Evolutionary conservation across 2,888 invertebrate genomes (phyloP).

Genomic region (Cephus spinipes): DNA sequence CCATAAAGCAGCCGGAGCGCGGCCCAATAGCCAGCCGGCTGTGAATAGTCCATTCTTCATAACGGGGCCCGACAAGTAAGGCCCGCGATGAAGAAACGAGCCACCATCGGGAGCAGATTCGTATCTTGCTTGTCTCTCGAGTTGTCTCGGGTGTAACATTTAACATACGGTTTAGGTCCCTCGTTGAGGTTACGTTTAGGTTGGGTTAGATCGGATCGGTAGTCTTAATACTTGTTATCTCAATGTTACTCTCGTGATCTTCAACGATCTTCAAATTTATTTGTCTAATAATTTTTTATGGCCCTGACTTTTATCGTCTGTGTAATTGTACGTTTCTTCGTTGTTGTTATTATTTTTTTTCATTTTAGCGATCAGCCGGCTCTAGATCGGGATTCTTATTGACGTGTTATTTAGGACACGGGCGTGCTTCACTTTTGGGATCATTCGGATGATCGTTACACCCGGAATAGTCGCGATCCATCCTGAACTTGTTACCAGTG

Average conservation of each 20-base stretch:
- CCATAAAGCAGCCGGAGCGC: not conserved
- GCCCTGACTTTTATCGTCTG: not conserved
- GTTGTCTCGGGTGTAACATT: not conserved
- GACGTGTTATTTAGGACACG: not conserved
- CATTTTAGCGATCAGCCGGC: not conserved
- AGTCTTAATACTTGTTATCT: not conserved
- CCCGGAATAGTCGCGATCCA: not conserved
- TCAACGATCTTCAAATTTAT: not conserved
- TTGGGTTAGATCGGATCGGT: not conserved
- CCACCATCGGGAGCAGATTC: not conserved
- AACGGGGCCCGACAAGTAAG: not conserved
- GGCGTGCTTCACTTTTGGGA: too few relatives aligned
- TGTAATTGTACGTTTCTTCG: not conserved
- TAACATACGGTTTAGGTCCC: not conserved
- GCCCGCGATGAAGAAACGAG: not conserved
- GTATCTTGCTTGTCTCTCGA: not conserved
- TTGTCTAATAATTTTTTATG: not conserved
- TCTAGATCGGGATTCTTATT: not conserved
- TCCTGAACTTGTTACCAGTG: not conserved
- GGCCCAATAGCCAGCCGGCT: not conserved
- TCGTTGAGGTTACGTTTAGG: not conserved
- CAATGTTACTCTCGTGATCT: not conserved
- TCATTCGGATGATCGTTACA: not conserved
- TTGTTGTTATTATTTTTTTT: not conserved
- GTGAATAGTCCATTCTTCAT: not conserved